Base-by-base conservation (phyloP, 1,140 invertebrate genomes). In the Oppia nitens region DNA sequence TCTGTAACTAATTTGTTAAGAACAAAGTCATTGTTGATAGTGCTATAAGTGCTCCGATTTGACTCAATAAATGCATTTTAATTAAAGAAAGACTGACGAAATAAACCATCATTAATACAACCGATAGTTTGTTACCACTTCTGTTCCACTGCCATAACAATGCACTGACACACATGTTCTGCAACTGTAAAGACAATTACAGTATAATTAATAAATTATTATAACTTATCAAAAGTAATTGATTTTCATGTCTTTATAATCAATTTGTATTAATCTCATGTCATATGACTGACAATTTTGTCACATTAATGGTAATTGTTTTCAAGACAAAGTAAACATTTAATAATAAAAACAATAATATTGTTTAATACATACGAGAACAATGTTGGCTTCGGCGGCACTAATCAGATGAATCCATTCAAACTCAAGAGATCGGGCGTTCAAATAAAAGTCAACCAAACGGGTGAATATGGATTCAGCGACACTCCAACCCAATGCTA, bases 401-500 rank as follows among this genome's bases (percentile, higher is more conserved):
- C 9, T 48, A 2, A 62, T 48, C 1, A 62, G 28, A 47, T 62
- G 49, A 21, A 45, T 60, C 60, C 60, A 62, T 29, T 56, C 54
- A 25, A 62, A 62, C 52, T 62, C 55, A 28, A 62, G 27, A 6
- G 60, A 62, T 47, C 51, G 32, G 3, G 60, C 60, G 32, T 62
- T 62, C 2, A 62, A 14, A 50, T 62, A 62, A 45, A 59, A 59
- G 32, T 62, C 57, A 1, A 62, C 23, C 11, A 62, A 47, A 17
- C 60, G 49, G 26, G 60, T 62, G 14, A 62, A 53, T n/a, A 62
- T 14, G 12, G 60, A 62, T 55, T 62, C 60, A 12, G 47, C 49
- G n/a, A 62, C 50, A 50, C 51, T 62, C 60, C 60, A 62, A n/a
- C 60, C 60, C 3, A 62, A 29, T 21, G 60, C 60, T 23, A 60